Evolutionary conservation across 2,113 vertebrate species (phyloP), one percentile per base, ranked within the genome.

Genomic region (Chaetodon auriga): DNA sequence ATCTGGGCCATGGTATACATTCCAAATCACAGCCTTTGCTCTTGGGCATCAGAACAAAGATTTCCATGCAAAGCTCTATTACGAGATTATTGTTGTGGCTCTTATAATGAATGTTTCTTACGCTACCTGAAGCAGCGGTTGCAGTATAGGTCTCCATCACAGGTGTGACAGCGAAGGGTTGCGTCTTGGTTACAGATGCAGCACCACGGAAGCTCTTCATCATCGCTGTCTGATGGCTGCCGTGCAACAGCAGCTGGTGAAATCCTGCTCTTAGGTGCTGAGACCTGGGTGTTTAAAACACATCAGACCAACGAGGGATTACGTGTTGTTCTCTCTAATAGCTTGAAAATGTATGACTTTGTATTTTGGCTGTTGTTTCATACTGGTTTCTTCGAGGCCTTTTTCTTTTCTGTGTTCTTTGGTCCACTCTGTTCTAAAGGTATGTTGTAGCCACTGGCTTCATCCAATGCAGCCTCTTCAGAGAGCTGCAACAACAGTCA

Each of bases 121-220:
- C 8, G 1, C 13, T 94, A 99, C 98, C 95, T 94, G 94, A 99
- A 99, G 89, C 98, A 99, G 85, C 95, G 96, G 79, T 94, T 94
- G 87, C 98, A 99, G 92, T 97, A 99, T 48, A 99, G 96, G 83
- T 99, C 98, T 57, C 96, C 96, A 0, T 97, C 96, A 0, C 98
- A 99, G 64, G 96, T 96, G 36, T 96, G 93, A 78, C 98, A 99
- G 65, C 97, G 97, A 58, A 99, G 68, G 0, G 89, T 89, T 71
- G 98, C 98, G 1, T 99, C 96, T 49, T 96, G 95, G 0, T 98
- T 98, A 91, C 98, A 99, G 94, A 99, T 98, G 88, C 97, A 99
- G 91, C 98, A 99, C 98, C 98, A 99, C 8, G 97, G 98, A 83
- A 99, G 95, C 90, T 98, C 97, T 4, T 98, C 97, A 0, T 96